Evolutionary conservation across 2,113 vertebrate genomes (phyloP).

Genomic region (Mirounga angustirostris): DNA sequence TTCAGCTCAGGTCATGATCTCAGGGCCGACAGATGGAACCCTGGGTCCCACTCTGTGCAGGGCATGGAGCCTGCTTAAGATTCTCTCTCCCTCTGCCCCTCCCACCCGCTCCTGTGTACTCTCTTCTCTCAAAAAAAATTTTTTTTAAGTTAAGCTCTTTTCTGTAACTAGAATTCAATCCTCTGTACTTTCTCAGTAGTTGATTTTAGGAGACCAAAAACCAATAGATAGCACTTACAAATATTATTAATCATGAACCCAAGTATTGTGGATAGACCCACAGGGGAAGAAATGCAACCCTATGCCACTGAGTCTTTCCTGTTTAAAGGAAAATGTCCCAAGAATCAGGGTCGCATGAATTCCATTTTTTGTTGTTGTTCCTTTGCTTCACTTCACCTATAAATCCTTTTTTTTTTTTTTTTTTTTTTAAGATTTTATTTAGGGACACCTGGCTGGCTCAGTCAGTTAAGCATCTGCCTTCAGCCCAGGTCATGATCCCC

Average conservation of each 20-base stretch:
- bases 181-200: not conserved
- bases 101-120: not conserved
- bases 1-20: not conserved
- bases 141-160: not conserved
- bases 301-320: not conserved
- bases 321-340: not conserved
- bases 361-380: not conserved
- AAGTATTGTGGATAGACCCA: not conserved
- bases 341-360: not conserved
- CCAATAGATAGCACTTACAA: not conserved
- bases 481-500: not conserved
- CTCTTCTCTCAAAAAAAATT: not conserved
- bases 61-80: not conserved
- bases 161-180: not conserved
- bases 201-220: conserved; percentile 37
- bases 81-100: not conserved
- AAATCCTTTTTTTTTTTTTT: not conserved
- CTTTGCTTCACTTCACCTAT: not conserved
- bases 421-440: no score
- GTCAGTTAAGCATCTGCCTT: not conserved
- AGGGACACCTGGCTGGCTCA: no score
- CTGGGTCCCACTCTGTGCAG: accelerated
- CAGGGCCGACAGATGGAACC: not conserved
- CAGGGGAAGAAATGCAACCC: not conserved
- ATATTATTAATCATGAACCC: not conserved